Evolutionary conservation across 1,140 invertebrate species (phyloP), one percentile per base, ranked within the genome.

Genomic region (Dryas iulia): DNA sequence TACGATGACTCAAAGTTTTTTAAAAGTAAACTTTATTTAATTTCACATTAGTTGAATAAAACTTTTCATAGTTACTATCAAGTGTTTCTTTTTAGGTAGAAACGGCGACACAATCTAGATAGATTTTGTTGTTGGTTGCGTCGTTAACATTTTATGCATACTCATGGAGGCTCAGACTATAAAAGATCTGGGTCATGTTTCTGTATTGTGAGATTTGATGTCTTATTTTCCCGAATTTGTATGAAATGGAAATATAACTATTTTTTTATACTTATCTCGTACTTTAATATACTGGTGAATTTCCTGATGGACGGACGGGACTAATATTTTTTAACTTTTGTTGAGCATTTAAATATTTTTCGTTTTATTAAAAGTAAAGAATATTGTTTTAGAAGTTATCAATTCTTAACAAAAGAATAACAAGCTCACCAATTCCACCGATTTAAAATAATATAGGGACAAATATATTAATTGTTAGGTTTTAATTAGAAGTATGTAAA

Each of bases 171-270:
- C 39, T 21, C 39, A 47, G 18, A 47, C 39, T 47, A 47, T 47
- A 47, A 47, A 47, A 47, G 18, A 47, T 47, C 14, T 47, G 39
- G 39, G 39, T 47, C 39, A 47, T 47, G 2, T 47, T 47, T 18
- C 39, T 21, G 39, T 21, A 47, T 47, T 47, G 39, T 21, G 39
- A 47, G 18, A 21, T 47, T 47, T 47, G 18, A 47, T 47, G 39
- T 47, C 39, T 47, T 47, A 47, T 47, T 47, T 47, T 18, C 18
- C 7, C 39, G 39, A 47, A 47, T 26, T 58, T 58, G n/a, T 30
- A 58, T 58, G 30, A 30, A 26, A 58, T 58, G 56, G 11, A 58
- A 58, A 58, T 30, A 58, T 12, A 57, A 14, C 14, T 18, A 10
- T 30, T 30, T 28, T n/a, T 28, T 8, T 53, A 21, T 23, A 53